Base-by-base conservation (phyloP, 2,888 invertebrate genomes). In the Girardia tigrina region DNA sequence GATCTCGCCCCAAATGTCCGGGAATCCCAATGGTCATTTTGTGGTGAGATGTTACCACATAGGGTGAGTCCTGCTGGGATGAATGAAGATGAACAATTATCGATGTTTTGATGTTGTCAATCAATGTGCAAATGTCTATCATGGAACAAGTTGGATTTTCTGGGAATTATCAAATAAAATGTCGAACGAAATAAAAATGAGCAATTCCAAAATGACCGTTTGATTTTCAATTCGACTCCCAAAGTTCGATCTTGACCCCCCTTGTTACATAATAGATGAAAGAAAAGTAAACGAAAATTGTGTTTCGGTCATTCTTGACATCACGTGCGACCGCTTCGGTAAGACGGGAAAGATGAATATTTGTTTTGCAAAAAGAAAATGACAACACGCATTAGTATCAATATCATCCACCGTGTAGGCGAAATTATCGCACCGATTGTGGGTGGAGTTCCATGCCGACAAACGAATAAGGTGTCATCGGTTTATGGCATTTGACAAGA, bases 281-380 rank as follows among this genome's bases (percentile, higher is more conserved):
- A 4, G 56, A 4, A 56, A 56, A 56, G 2, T 2, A 56, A 56
- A 56, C 56, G n/a, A 56, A 56, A 56, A 56, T 36, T 16, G 56
- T 56, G n/a, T n/a, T 4, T 56, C 56, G 56, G 56, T 56, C 56
- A 56, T 4, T 16, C 4, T 56, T 56, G 56, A n/a, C n/a, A 56
- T 56, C 56, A 56, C 56, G 56, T 56, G 56, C 56, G 56, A 56
- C 20, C n/a, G 23, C 56, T 56, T 56, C 56, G 56, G 20, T 56
- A 6, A 56, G 6, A 56, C 20, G n/a, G n/a, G 56, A 56, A 20
- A 56, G 56, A 56, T 56, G 56, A 56, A 56, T 12, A 56, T 56
- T n/a, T 4, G 4, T 56, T 56, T 56, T 56, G 56, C 23, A n/a
- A 56, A 56, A 56, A 56, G 4, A n/a, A n/a, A n/a, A n/a, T 56